Percentiles rank a stretch among this genome's conserved stretches.
Evolutionary conservation across 2,888 invertebrate species (phyloP).

Genomic region (Lycocerus yunnanus): DNA sequence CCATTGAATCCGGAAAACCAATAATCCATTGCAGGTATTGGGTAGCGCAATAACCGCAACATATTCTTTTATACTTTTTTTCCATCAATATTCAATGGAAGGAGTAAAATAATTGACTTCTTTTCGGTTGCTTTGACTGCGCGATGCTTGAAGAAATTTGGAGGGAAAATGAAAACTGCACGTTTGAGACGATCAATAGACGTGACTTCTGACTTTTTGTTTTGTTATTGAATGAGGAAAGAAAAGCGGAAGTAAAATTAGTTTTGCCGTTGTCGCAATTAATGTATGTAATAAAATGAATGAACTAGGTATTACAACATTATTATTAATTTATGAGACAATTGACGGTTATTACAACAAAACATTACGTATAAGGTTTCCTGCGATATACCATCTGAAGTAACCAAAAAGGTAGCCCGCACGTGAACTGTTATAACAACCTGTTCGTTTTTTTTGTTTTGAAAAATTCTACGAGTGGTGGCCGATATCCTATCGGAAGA

Average conservation of each 20-base stretch:
- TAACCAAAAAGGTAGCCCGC: neutral
- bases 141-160: neutral
- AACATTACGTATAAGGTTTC: neutral
- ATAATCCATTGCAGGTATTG: too few relatives aligned
- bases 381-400: neutral
- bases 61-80: neutral
- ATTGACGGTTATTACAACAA: neutral
- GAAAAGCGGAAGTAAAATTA: neutral
- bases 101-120: neutral
- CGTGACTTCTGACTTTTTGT: neutral
- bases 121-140: neutral
- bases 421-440: conserved; percentile 23
- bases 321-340: neutral
- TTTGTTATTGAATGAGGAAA: neutral
- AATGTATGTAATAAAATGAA: neutral
- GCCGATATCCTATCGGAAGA: neutral
- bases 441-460: conserved; percentile 15
- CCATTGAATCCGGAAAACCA: too few relatives aligned
- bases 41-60: too few relatives aligned
- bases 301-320: neutral
- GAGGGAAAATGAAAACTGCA: neutral
- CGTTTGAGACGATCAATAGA: neutral
- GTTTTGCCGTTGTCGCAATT: neutral
- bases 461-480: neutral
- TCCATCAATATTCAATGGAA: neutral